Evolutionary conservation across 1,140 invertebrate genomes (phyloP).

Genomic region (Sinonovacula constricta): DNA sequence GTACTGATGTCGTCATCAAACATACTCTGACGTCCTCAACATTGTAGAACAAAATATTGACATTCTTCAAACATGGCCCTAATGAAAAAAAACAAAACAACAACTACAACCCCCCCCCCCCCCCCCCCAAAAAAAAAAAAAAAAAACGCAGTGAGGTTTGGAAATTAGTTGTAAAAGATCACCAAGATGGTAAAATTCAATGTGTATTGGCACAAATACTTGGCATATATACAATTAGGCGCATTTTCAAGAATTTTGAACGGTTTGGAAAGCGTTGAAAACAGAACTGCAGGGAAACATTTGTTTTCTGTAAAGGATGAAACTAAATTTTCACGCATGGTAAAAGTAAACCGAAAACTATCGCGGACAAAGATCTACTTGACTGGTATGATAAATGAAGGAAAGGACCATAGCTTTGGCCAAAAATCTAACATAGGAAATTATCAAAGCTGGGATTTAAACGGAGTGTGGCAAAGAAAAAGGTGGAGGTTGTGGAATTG

Average conservation of each 20-base stretch:
- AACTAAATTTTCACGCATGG: not conserved
- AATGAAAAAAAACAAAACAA: too few species aligned
- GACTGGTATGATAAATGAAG: too few species aligned
- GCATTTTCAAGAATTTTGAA: not conserved
- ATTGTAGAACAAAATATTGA: not conserved
- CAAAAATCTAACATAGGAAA: not conserved
- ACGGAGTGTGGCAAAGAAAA: not conserved
- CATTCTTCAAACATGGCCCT: too few species aligned
- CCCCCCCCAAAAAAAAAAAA: too few species aligned
- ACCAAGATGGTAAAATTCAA: not conserved
- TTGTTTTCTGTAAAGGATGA: not conserved
- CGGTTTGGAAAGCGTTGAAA: not conserved
- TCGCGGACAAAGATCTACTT: too few species aligned
- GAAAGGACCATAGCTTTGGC: not conserved
- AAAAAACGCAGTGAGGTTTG: not conserved
- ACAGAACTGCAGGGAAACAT: not conserved
- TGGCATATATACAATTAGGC: not conserved
- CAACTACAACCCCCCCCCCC: too few species aligned
- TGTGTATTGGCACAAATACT: not conserved
- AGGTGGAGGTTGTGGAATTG: not conserved
- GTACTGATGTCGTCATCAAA: not conserved
- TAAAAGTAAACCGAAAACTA: not conserved
- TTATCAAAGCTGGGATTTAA: not conserved
- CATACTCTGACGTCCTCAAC: not conserved
- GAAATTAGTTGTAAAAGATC: not conserved